Percentiles rank a stretch among this genome's conserved stretches.
Evolutionary conservation across 1,140 invertebrate species (phyloP).

Genomic region (Drosophila burlai): DNA sequence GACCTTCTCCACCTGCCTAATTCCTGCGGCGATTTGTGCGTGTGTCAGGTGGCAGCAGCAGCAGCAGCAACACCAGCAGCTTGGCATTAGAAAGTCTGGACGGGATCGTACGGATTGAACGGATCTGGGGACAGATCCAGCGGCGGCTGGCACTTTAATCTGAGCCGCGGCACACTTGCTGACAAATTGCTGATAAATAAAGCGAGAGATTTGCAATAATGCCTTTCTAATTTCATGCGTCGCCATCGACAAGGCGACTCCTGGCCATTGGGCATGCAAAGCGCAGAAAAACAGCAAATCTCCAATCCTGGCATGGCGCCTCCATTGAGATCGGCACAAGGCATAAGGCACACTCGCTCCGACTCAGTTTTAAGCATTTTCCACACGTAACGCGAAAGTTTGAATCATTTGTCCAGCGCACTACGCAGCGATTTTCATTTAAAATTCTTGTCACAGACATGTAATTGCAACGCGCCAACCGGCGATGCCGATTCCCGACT

Average conservation of each 20-base stretch:
- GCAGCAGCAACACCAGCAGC: slow-evolving; percentile 19
- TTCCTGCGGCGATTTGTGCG: slow-evolving; percentile 47
- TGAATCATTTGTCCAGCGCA: slow-evolving; percentile 80
- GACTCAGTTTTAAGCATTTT: slow-evolving; percentile 76
- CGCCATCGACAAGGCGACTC: slow-evolving; percentile 48
- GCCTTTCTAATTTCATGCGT: slow-evolving; percentile 83
- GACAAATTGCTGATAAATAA: slow-evolving; percentile 84
- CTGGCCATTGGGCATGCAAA: slow-evolving; percentile 72
- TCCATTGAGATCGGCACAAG: slow-evolving; percentile 47
- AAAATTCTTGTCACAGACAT: slow-evolving; percentile 84
- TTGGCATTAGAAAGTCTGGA: slow-evolving; percentile 74
- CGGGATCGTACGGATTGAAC: slow-evolving; percentile 10
- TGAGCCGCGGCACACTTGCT: slow-evolving; percentile 77
- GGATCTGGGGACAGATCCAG: slow-evolving; percentile 7
- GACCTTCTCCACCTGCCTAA: slow-evolving; percentile 45
- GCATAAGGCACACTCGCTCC: slow-evolving; percentile 6
- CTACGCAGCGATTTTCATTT: slow-evolving; percentile 75
- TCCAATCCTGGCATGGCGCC: slow-evolving; percentile 62
- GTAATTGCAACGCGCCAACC: slow-evolving; percentile 68
- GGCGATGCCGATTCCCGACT: slow-evolving; percentile 39
- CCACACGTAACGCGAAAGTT: slow-evolving; percentile 83
- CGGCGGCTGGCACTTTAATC: slow-evolving; percentile 71
- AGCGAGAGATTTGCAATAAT: slow-evolving; percentile 79
- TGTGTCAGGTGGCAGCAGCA: slow-evolving; percentile 51
- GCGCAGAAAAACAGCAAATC: slow-evolving; percentile 46